A percentile compares a stretch with the other conserved stretches of the same genome.
Conservation (phyloP, 2,888 invertebrate genomes). For the Carabus problematicus region DNA sequence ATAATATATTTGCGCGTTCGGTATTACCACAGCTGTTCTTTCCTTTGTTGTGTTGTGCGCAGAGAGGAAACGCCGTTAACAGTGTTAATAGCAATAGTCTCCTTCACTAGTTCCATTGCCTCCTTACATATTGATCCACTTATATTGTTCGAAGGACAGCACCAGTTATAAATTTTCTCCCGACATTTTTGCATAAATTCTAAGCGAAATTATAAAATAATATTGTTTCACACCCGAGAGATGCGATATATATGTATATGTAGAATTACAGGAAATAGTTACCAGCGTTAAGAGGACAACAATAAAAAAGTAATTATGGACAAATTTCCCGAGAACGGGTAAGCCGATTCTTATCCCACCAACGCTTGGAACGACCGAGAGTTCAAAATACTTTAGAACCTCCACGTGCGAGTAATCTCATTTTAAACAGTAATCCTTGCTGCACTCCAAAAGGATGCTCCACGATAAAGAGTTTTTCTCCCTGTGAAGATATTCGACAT, state of each 20-base stretch:
- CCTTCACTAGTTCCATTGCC: constrained; percentile 9
- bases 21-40: constrained; percentile 21
- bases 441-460: constrained; percentile 3
- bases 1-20: constrained; percentile 28
- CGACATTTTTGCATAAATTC: constrained; percentile 17
- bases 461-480: too few species aligned
- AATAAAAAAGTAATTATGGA: constrained; percentile 39
- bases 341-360: constrained; percentile 33
- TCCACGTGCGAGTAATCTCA: constrained; percentile 40
- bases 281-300: constrained; percentile 3
- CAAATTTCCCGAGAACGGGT: constrained; percentile 21
- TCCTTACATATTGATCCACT: constrained; percentile 16
- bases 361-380: constrained; percentile 6
- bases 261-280: too few species aligned
- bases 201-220: constrained; percentile 19
- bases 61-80: constrained; percentile 11
- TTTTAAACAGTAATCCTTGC: constrained; percentile 39
- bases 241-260: too few species aligned
- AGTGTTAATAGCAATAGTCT: constrained; percentile 32
- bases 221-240: not conserved
- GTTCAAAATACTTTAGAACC: constrained; percentile 30
- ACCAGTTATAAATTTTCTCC: constrained; percentile 3
- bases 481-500: too few species aligned
- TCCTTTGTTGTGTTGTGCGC: not conserved
- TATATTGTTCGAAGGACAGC: constrained; percentile 4